Conservation (phyloP, 2,888 invertebrate species). For the Halictus quadricinctus region DNA sequence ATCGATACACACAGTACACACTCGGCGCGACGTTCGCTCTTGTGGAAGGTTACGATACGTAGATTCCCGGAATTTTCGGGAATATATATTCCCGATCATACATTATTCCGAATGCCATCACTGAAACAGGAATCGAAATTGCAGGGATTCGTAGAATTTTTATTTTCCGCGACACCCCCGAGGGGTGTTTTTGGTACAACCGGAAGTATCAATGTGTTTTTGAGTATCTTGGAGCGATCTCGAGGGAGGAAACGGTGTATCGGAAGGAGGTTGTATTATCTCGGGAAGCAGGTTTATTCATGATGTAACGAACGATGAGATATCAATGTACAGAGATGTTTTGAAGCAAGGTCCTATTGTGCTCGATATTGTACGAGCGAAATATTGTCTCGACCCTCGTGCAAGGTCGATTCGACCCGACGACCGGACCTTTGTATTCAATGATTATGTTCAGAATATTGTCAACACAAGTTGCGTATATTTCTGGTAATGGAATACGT, state of each 20-base stretch:
- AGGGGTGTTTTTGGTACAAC: background rate
- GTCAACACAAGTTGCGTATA: background rate
- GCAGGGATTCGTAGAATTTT: background rate
- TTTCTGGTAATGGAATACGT: background rate
- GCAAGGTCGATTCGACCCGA: background rate
- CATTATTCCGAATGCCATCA: background rate
- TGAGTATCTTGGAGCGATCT: background rate
- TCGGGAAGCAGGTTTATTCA: background rate
- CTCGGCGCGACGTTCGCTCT: conserved; percentile 56
- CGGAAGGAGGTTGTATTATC: background rate
- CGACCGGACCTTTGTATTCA: background rate
- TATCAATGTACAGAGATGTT: background rate
- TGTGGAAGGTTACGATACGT: conserved; percentile 60
- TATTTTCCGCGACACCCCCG: background rate
- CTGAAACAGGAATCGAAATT: background rate
- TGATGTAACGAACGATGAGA: background rate
- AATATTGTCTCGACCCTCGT: background rate
- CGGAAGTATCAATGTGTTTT: background rate
- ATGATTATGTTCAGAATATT: background rate
- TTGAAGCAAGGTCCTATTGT: background rate
- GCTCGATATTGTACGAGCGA: background rate
- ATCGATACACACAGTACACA: conserved; percentile 78
- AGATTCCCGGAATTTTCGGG: conserved; percentile 43
- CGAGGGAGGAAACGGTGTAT: background rate
- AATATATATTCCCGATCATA: conserved; percentile 28